phyloP scores from a whole-genome alignment of 2,797 vertebrate genomes.

The Cuniculus paca region DNA sequence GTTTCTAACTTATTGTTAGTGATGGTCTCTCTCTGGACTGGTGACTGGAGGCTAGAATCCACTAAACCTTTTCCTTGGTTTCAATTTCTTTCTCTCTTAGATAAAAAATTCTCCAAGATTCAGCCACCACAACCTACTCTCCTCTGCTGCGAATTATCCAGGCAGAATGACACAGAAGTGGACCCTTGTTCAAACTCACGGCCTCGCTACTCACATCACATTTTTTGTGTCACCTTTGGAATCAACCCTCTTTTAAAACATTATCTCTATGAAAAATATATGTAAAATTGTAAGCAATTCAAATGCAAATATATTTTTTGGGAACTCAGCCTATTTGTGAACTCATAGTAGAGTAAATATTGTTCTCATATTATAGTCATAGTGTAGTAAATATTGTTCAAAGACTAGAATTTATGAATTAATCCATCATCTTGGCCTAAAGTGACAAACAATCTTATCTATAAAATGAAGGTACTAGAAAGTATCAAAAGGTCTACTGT shows the following conservation, averaged over 20 bases:
- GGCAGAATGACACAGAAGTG: background rate
- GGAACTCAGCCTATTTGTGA: background rate
- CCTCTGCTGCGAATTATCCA: too few species aligned
- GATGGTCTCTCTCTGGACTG: background rate
- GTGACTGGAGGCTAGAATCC: background rate
- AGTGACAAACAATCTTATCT: background rate
- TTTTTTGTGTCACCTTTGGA: background rate
- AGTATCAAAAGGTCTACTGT: background rate
- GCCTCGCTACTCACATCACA: background rate
- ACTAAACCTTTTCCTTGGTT: background rate
- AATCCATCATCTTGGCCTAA: slow-evolving; percentile 26
- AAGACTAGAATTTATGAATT: slow-evolving; percentile 25
- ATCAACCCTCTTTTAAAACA: background rate
- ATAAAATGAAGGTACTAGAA: background rate
- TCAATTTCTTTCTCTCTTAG: background rate
- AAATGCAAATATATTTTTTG: slow-evolving; percentile 10
- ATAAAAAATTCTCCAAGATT: background rate
- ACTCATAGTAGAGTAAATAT: background rate
- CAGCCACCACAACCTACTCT: background rate
- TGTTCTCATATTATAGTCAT: background rate
- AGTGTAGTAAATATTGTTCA: background rate
- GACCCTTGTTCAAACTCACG: background rate
- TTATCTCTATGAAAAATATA: background rate
- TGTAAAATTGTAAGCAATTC: slow-evolving; percentile 39
- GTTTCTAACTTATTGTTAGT: background rate